Percentiles rank a stretch among this genome's conserved stretches.
Evolutionary conservation across 2,888 invertebrate genomes (phyloP).

Genomic region (Acrobasis repandana): DNA sequence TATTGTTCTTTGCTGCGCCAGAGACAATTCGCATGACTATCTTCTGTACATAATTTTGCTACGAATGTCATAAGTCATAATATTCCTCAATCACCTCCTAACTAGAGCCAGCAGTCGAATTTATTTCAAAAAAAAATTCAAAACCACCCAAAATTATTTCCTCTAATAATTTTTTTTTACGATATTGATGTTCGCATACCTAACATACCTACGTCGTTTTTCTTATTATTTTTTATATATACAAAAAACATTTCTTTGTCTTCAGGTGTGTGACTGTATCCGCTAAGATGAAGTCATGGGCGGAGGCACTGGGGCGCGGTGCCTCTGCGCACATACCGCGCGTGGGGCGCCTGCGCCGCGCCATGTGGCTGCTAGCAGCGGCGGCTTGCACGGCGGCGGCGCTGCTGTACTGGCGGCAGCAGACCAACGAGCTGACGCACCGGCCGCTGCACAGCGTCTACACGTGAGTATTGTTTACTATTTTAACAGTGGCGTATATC

Average conservation of each 20-base stretch:
- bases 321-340: conserved; percentile 79
- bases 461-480: conserved; percentile 46
- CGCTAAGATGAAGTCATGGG: conserved; percentile 62
- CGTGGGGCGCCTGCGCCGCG: conserved; percentile 80
- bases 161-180: no score
- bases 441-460: conserved; percentile 60
- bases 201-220: no score
- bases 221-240: not conserved
- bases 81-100: no score
- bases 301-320: conserved; percentile 68
- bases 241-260: conserved; percentile 25
- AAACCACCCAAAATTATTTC: no score
- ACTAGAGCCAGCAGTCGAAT: no score
- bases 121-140: no score
- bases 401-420: conserved; percentile 85
- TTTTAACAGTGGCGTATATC: no score
- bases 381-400: conserved; percentile 81
- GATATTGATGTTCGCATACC: no score
- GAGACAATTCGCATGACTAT: no score
- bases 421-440: conserved; percentile 65
- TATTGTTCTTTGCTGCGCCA: no score
- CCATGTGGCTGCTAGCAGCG: conserved; percentile 79
- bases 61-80: no score
- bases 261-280: conserved; percentile 46
- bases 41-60: no score